Conservation (phyloP, 2,888 invertebrate genomes). For the Pyrocoelia pectoralis region DNA sequence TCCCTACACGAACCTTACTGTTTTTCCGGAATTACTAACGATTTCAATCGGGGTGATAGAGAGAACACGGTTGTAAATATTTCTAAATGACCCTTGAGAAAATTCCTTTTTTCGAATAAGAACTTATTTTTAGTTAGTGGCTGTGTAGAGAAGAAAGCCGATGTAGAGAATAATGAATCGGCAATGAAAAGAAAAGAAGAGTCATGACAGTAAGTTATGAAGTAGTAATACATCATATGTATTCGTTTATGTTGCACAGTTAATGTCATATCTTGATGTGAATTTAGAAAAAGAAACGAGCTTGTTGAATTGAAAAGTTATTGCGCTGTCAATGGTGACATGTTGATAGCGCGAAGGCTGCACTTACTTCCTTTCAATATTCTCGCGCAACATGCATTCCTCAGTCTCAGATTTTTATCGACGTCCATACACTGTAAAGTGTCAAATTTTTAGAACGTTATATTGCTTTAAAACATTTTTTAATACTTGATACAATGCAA, state of each 20-base stretch:
- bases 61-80: slow-evolving; percentile 8
- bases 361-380: slow-evolving; percentile 10
- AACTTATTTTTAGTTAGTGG: background rate
- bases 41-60: slow-evolving; percentile 12
- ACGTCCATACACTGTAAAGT: background rate
- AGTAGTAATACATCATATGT: background rate
- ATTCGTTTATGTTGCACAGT: background rate
- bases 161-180: background rate
- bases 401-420: background rate
- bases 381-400: slow-evolving; percentile 2
- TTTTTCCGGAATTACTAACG: slow-evolving; percentile 4
- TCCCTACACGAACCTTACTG: background rate
- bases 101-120: background rate
- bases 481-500: background rate
- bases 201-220: background rate
- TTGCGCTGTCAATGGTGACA: slow-evolving; percentile 8
- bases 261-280: slow-evolving; percentile 2
- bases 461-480: background rate
- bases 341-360: slow-evolving; percentile 6
- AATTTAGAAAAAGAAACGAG: slow-evolving; percentile 2
- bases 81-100: slow-evolving; percentile 5
- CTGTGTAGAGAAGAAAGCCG: background rate
- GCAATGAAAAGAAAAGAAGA: background rate
- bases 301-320: slow-evolving; percentile 8
- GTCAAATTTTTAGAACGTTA: background rate